A percentile compares a stretch with the other conserved stretches of the same genome.
These are phyloP conservation scores for Meandrina meandrites DNA, from an alignment of 92 coral and sea anemone species.

Conservation along the genomic window DNA sequence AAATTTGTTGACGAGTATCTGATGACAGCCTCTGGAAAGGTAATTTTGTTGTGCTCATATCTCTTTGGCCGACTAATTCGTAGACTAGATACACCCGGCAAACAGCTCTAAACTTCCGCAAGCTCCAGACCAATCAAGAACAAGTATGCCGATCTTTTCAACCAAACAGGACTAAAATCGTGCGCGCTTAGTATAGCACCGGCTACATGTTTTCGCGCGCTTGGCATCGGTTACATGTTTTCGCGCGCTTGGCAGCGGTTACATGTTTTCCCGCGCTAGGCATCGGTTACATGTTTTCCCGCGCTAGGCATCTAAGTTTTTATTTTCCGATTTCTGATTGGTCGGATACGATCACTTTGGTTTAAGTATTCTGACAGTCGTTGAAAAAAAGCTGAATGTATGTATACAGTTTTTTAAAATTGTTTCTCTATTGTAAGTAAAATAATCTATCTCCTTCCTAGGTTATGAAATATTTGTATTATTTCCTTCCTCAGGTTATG, in stretches of 20 bases:
- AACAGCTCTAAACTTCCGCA: neutral
- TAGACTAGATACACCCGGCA: neutral
- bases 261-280: neutral
- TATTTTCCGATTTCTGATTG: too few species aligned
- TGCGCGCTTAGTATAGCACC: too few species aligned
- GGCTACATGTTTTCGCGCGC: neutral
- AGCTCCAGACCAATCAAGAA: neutral
- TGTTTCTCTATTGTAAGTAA: too few species aligned
- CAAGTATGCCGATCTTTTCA: neutral
- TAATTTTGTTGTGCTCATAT: constrained; percentile 22
- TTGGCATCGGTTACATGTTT: neutral
- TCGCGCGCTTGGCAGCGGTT: neutral
- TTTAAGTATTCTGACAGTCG: too few species aligned
- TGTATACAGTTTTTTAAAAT: too few species aligned
- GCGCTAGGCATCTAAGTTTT: too few species aligned
- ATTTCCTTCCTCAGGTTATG: constrained; percentile 37
- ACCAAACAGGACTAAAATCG: neutral
- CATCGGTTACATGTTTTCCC: neutral
- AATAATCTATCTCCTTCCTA: too few species aligned
- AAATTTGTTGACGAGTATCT: constrained; percentile 88
- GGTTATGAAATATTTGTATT: too few species aligned
- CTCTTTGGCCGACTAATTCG: neutral
- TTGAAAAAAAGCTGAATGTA: too few species aligned
- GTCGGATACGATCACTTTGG: too few species aligned
- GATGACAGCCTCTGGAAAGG: constrained; percentile 89